Conservation (phyloP, 2,797 vertebrate genomes). For the Anabas testudineus region DNA sequence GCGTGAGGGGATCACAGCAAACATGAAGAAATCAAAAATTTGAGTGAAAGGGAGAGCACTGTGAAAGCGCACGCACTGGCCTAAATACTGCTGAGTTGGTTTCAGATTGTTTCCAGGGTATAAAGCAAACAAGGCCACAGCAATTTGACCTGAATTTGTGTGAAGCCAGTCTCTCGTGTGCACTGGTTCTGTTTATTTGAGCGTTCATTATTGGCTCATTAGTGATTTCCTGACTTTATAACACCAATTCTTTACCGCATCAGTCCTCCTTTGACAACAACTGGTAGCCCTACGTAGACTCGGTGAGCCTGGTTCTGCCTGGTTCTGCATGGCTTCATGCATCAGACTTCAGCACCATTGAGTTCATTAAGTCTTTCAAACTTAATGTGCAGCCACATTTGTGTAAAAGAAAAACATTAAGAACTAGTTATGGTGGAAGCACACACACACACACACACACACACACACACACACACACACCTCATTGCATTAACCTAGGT, state of each 20-base stretch:
- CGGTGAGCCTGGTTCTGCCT: slow-evolving; percentile 30
- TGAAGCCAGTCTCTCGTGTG: slow-evolving; percentile 50
- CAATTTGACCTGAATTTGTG: slow-evolving; percentile 59
- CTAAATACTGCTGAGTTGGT: slow-evolving; percentile 64
- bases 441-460: no score
- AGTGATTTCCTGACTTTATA: slow-evolving; percentile 53
- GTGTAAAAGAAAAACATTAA: slow-evolving; percentile 4
- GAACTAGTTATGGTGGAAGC: slow-evolving; percentile 1
- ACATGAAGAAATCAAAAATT: slow-evolving; percentile 37
- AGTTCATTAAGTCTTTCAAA: slow-evolving; percentile 37
- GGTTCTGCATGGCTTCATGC: slow-evolving; percentile 36
- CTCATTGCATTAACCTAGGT: not conserved
- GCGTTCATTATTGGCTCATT: slow-evolving; percentile 68
- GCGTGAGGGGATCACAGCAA: slow-evolving; percentile 50
- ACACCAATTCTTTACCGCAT: slow-evolving; percentile 43
- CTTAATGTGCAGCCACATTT: slow-evolving; percentile 19
- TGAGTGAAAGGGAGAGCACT: slow-evolving; percentile 15
- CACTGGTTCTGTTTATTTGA: slow-evolving; percentile 53
- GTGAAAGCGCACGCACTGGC: slow-evolving; percentile 49
- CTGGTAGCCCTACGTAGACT: slow-evolving; percentile 42
- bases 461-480: not conserved
- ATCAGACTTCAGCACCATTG: slow-evolving; percentile 20
- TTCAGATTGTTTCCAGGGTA: slow-evolving; percentile 64
- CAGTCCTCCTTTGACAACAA: slow-evolving; percentile 53
- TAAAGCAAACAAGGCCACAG: slow-evolving; percentile 38